These are phyloP conservation scores for Amphipyra tragopoginis DNA, from an alignment of 2,888 invertebrate genomes.

Conservation along the genomic window DNA sequence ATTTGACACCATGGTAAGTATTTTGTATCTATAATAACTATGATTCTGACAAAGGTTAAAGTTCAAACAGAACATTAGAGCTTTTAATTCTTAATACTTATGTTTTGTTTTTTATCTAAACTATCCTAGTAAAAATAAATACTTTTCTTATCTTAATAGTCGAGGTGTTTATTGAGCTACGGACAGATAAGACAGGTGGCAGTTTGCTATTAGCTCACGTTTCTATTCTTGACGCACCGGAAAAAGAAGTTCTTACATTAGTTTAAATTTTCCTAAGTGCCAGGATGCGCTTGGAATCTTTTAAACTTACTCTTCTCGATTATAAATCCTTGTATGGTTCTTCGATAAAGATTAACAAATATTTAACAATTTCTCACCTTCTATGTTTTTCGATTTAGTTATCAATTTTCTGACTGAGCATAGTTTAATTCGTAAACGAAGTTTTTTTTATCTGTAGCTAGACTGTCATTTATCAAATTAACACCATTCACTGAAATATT, in stretches of 20 bases:
- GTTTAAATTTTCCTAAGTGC: not conserved
- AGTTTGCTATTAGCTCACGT: conserved; percentile 38
- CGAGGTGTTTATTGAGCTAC: conserved; percentile 44
- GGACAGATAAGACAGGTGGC: conserved; percentile 38
- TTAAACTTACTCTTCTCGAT: too few relatives aligned
- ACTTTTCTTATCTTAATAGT: conserved; percentile 52
- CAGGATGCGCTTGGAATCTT: not conserved
- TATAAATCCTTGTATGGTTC: too few relatives aligned
- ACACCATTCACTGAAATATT: too few relatives aligned
- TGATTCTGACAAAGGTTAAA: conserved; percentile 7
- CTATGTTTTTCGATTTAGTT: too few relatives aligned
- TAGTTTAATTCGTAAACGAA: too few relatives aligned
- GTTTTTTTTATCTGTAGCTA: too few relatives aligned
- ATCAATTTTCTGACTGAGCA: too few relatives aligned
- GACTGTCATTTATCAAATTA: too few relatives aligned
- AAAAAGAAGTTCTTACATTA: not conserved
- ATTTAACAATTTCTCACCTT: too few relatives aligned
- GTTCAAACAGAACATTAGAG: conserved; percentile 7
- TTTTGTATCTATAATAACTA: conserved; percentile 1
- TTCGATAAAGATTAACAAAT: too few relatives aligned
- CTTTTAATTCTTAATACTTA: not conserved
- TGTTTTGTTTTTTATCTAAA: conserved; percentile 46
- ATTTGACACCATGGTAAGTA: not conserved
- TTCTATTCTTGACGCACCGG: conserved; percentile 26
- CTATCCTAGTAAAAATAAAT: conserved; percentile 45